phyloP scores from a whole-genome alignment of 2,113 vertebrate species.

The Nymphicus hollandicus region DNA sequence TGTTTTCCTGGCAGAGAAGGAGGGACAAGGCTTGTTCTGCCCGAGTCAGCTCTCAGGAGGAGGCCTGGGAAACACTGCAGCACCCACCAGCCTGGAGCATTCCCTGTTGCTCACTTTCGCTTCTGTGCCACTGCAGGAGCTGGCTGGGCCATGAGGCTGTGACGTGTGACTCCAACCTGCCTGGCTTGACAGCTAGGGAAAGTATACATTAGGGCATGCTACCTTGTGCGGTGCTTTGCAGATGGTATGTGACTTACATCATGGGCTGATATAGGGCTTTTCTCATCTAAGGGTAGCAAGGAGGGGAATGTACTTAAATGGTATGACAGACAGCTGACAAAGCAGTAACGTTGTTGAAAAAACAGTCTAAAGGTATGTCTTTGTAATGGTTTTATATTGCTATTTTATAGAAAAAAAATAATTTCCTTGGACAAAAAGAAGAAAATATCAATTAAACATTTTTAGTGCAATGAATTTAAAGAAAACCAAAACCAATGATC shows the following conservation, averaged over 20 bases:
- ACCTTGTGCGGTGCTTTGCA: background rate
- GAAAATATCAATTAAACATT: background rate
- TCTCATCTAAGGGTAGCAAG: background rate
- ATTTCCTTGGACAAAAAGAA: background rate
- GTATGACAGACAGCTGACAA: background rate
- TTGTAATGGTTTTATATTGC: background rate
- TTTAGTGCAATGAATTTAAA: background rate
- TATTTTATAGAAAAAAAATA: background rate
- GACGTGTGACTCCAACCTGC: background rate
- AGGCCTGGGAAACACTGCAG: background rate
- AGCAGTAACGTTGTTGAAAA: background rate
- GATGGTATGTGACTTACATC: background rate
- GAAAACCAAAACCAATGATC: background rate
- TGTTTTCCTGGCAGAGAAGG: background rate
- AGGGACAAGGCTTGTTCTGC: background rate
- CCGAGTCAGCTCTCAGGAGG: background rate
- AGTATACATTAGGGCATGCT: too few relatives aligned
- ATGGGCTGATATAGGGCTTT: background rate
- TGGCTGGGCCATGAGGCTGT: background rate
- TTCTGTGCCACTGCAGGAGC: background rate
- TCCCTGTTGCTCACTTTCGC: too few relatives aligned
- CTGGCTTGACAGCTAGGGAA: background rate
- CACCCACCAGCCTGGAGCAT: rapidly evolving
- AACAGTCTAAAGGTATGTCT: background rate
- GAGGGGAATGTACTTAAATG: background rate